Percentiles rank a stretch among this genome's conserved stretches.
phyloP scores from a whole-genome alignment of 2,797 vertebrate genomes.

The Tenualosa ilisha region DNA sequence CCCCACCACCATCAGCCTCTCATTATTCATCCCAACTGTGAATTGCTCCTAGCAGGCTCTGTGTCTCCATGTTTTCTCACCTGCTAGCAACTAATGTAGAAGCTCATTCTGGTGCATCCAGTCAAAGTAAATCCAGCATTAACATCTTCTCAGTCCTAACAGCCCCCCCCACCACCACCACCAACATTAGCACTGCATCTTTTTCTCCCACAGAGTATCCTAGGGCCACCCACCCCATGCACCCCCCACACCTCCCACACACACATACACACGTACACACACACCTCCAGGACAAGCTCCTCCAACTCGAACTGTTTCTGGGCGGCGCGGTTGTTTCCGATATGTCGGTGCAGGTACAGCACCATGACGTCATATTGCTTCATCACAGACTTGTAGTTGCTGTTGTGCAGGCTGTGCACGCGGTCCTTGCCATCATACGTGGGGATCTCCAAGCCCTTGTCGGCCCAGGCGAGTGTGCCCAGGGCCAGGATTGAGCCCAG shows the following conservation, averaged over 20 bases:
- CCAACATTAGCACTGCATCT: background rate
- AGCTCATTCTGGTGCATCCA: background rate
- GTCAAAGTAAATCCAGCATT: background rate
- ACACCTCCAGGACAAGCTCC: constrained; percentile 88
- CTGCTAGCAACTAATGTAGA: background rate
- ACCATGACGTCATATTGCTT: constrained; percentile 89
- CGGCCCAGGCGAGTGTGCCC: constrained; percentile 66
- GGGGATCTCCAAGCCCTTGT: constrained; percentile 82
- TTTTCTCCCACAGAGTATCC: background rate
- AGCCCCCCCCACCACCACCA: background rate
- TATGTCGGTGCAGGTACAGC: constrained; percentile 84
- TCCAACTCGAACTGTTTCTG: constrained; percentile 85
- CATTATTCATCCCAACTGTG: background rate
- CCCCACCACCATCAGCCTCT: background rate
- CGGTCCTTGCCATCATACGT: constrained; percentile 87
- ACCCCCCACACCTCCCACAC: constrained; percentile 4
- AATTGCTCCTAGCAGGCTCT: background rate
- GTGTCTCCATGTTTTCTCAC: background rate
- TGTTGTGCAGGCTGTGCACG: constrained; percentile 77
- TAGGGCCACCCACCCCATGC: background rate
- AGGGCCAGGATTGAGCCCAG: constrained; percentile 68
- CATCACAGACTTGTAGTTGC: constrained; percentile 87
- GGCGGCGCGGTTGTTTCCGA: constrained; percentile 76
- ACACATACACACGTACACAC: constrained; percentile 45
- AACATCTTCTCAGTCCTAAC: background rate